Conservation (phyloP, 2,888 invertebrate species). For the Serripes groenlandicus region DNA sequence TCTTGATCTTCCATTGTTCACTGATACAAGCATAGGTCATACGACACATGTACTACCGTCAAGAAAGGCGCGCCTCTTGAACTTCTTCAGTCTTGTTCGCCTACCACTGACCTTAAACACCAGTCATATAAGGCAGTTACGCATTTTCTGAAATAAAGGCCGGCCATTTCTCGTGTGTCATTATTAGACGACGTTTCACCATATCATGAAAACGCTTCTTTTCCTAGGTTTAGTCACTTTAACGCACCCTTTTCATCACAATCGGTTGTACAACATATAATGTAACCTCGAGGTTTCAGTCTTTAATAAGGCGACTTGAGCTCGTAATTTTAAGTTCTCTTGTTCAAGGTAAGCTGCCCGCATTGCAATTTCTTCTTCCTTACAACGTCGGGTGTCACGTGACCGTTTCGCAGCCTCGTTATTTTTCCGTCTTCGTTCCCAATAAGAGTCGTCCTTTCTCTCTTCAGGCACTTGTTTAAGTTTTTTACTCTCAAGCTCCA, state of each 20-base stretch:
- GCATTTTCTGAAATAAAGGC: too few relatives aligned
- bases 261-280: conserved; percentile 81
- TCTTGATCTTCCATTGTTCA: too few relatives aligned
- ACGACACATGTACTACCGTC: too few relatives aligned
- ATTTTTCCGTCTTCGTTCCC: conserved; percentile 81
- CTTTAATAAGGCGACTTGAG: conserved; percentile 81
- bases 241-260: conserved; percentile 61
- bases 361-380: conserved; percentile 82
- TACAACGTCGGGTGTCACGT: conserved; percentile 77
- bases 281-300: conserved; percentile 82
- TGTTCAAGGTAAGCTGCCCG: conserved; percentile 81
- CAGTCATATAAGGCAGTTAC: too few relatives aligned
- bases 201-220: too few relatives aligned
- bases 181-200: too few relatives aligned
- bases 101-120: too few relatives aligned
- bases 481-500: conserved; percentile 66
- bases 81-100: too few relatives aligned
- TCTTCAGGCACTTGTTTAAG: conserved; percentile 77
- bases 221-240: too few relatives aligned
- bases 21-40: too few relatives aligned
- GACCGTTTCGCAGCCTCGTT: conserved; percentile 83
- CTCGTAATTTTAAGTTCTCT: conserved; percentile 80
- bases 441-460: conserved; percentile 80
- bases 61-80: too few relatives aligned
- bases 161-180: too few relatives aligned